Evolutionary conservation across 2,113 vertebrate species (phyloP).

Genomic region (Ia io): DNA sequence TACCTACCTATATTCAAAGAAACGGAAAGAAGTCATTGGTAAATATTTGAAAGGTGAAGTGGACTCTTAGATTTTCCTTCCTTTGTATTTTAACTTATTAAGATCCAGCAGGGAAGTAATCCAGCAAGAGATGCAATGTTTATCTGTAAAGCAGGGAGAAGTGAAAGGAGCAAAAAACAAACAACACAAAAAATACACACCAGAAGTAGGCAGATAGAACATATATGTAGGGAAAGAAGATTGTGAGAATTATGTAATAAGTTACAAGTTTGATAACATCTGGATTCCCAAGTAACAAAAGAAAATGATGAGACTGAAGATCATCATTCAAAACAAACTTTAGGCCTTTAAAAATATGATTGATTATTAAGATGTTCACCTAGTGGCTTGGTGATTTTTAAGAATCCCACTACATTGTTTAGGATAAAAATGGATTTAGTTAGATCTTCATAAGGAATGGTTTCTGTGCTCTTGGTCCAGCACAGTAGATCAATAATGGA

Average conservation of each 20-base stretch:
- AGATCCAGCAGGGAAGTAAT: background rate
- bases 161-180: background rate
- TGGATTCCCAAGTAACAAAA: background rate
- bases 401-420: background rate
- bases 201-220: background rate
- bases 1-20: background rate
- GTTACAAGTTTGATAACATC: background rate
- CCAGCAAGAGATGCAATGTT: background rate
- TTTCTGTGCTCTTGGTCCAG: background rate
- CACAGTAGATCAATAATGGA: conserved; percentile 24
- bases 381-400: conserved; percentile 9
- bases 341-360: background rate
- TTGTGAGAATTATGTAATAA: background rate
- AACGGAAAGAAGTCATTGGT: background rate
- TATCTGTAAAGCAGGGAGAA: background rate
- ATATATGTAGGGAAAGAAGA: background rate
- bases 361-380: background rate
- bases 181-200: background rate
- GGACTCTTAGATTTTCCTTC: background rate
- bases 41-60: background rate
- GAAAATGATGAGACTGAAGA: background rate
- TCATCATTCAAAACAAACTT: conserved; percentile 20
- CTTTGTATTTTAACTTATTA: background rate
- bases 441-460: background rate
- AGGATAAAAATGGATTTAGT: background rate